Evolutionary conservation across 1,140 invertebrate genomes (phyloP).

Genomic region (Lerema accius): DNA sequence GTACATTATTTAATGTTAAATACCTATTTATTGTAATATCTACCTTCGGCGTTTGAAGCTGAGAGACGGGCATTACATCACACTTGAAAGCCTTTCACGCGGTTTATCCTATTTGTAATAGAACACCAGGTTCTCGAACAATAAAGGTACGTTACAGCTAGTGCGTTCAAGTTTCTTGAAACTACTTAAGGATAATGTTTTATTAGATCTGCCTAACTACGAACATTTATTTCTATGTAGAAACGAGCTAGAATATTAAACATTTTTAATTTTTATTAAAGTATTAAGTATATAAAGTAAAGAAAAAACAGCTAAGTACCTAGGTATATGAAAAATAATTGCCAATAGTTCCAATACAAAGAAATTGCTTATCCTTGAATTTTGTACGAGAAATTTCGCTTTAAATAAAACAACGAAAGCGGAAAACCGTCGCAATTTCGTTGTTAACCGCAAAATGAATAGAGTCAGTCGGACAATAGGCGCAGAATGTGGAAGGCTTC

Average conservation of each 20-base stretch:
- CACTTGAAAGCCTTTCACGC: not conserved
- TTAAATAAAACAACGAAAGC: constrained; percentile 7
- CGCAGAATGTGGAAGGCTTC: constrained; percentile 5
- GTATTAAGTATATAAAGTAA: no score
- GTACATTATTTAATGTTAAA: no score
- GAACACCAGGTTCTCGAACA: not conserved
- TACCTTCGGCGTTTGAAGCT: constrained; percentile 3
- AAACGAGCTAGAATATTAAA: no score
- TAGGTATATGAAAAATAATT: not conserved
- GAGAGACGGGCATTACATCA: constrained; percentile 6
- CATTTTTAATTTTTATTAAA: no score
- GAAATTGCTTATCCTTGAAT: no score
- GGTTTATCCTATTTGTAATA: constrained; percentile 9
- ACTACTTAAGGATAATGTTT: no score
- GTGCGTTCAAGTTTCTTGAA: not conserved
- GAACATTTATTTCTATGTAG: no score
- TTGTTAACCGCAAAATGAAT: constrained; percentile 23
- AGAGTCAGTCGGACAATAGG: constrained; percentile 18
- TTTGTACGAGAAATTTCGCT: not conserved
- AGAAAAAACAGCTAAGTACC: no score
- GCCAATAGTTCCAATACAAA: not conserved
- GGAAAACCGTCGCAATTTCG: constrained; percentile 11
- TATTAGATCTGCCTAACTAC: no score
- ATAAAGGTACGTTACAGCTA: constrained; percentile 4
- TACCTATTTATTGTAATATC: not conserved